Conservation (phyloP, 2,113 vertebrate species). For the Gambusia holbrooki region DNA sequence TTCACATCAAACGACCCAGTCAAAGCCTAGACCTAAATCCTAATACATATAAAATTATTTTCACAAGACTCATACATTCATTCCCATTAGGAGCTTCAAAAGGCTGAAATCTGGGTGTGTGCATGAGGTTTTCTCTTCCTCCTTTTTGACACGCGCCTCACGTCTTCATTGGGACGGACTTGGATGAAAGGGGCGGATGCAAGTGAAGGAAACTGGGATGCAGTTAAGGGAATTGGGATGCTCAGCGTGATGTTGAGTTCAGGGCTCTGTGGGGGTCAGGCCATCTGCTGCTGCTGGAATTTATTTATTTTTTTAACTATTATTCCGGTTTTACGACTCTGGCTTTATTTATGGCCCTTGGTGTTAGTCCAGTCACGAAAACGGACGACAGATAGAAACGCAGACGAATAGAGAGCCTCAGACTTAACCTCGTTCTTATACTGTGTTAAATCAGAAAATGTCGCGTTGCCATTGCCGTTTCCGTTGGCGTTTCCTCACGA, state of each 20-base stretch:
- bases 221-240: slow-evolving; percentile 22
- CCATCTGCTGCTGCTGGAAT: slow-evolving; percentile 31
- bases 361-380: background rate
- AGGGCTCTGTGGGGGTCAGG: slow-evolving; percentile 2
- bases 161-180: background rate
- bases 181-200: background rate
- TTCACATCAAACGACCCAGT: too few relatives aligned
- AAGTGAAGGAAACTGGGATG: slow-evolving; percentile 9
- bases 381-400: background rate
- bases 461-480: background rate
- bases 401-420: background rate
- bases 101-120: background rate
- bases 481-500: background rate
- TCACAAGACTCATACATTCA: background rate
- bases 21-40: too few relatives aligned
- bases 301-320: background rate
- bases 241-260: slow-evolving; percentile 3
- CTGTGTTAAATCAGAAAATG: slow-evolving; percentile 20
- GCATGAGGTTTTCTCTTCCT: background rate
- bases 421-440: slow-evolving; percentile 6
- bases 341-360: background rate
- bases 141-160: background rate
- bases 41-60: background rate
- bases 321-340: slow-evolving; percentile 4
- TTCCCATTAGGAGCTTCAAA: background rate